Conservation (phyloP, 2,113 vertebrate species). For the Misgurnus mizolepis region DNA sequence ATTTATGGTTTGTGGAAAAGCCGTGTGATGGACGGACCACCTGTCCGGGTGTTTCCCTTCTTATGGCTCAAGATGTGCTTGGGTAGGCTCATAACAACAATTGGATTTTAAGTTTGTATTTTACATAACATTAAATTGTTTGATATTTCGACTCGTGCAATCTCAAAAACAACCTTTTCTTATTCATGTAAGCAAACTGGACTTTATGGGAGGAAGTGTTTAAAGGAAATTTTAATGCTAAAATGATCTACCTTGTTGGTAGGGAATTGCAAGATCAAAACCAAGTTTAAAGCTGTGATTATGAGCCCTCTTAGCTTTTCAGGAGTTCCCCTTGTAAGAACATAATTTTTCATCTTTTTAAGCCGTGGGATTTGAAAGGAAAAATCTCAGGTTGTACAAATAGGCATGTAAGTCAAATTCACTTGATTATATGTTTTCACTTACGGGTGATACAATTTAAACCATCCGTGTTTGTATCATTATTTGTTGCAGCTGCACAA, state of each 20-base stretch:
- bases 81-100: too few relatives aligned
- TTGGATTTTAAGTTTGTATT: too few relatives aligned
- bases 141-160: neutral
- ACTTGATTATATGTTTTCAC: slow-evolving; percentile 15
- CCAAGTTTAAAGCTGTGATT: slow-evolving; percentile 7
- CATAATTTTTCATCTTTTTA: slow-evolving; percentile 7
- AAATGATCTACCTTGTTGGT: neutral
- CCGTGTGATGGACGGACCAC: too few relatives aligned
- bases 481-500: neutral
- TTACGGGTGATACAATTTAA: neutral
- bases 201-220: neutral
- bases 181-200: neutral
- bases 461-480: neutral
- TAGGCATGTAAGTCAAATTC: neutral
- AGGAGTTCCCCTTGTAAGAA: slow-evolving; percentile 42
- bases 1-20: too few relatives aligned
- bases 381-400: neutral
- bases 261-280: slow-evolving; percentile 7
- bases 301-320: slow-evolving; percentile 14
- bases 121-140: too few relatives aligned
- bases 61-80: too few relatives aligned
- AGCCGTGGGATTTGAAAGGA: neutral
- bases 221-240: neutral
- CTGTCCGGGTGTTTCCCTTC: too few relatives aligned
- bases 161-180: neutral